phyloP scores from a whole-genome alignment of 1,140 invertebrate genomes.

The Eriosoma lanigerum region DNA sequence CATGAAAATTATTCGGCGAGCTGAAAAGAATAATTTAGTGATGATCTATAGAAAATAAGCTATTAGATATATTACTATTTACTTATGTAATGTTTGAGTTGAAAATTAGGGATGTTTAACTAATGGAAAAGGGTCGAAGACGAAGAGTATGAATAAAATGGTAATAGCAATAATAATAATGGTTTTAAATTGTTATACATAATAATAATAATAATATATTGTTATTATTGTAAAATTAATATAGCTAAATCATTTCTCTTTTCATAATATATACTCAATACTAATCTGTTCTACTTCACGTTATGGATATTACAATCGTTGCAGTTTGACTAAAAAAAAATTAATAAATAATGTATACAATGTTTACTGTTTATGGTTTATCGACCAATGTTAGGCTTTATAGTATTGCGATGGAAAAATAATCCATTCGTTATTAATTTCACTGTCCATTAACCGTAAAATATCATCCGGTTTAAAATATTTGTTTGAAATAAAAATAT shows the following conservation, averaged over 20 bases:
- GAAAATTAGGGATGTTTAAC: neutral
- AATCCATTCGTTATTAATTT: neutral
- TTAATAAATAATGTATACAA: neutral
- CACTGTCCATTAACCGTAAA: neutral
- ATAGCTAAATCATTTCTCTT: neutral
- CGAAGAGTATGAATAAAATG: conserved; percentile 1
- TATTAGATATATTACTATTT: neutral
- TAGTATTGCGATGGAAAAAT: neutral
- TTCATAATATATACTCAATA: no score
- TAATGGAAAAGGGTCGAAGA: neutral
- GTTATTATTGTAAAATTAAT: conserved; percentile 6
- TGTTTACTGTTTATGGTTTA: conserved; percentile 11
- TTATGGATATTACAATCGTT: neutral
- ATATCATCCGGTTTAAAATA: neutral
- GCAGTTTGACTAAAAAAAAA: neutral
- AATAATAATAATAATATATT: neutral
- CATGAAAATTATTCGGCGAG: no score
- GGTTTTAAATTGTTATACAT: neutral
- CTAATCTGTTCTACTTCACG: no score
- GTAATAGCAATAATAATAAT: conserved; percentile 10
- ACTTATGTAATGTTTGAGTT: neutral
- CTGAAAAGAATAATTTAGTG: no score
- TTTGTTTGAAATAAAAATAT: neutral
- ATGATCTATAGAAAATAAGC: neutral
- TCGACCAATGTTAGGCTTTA: neutral